Percentiles rank a stretch among this genome's conserved stretches.
Conservation (phyloP, 2,113 vertebrate species). For the Microcebus ravelobensis region DNA sequence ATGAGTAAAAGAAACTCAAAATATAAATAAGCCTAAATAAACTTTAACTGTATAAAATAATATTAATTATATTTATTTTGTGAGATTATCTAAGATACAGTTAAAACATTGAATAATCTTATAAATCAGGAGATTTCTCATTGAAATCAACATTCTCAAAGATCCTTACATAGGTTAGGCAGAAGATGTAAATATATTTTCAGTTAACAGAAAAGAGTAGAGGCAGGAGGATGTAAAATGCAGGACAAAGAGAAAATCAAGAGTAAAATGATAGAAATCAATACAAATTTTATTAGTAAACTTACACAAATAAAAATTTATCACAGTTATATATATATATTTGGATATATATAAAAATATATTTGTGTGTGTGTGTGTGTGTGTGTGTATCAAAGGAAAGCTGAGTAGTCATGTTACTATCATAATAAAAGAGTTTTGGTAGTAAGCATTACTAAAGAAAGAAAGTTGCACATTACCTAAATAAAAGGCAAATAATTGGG, state of each 20-base stretch:
- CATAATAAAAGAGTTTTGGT: neutral
- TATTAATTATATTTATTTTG: neutral
- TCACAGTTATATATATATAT: neutral
- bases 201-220: neutral
- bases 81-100: neutral
- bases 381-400: neutral
- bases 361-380: too few relatives aligned
- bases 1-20: neutral
- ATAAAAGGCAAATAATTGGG: neutral
- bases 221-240: neutral
- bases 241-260: neutral
- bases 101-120: neutral
- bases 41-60: neutral
- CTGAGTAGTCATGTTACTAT: neutral
- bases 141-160: neutral
- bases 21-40: neutral
- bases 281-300: neutral
- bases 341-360: too few relatives aligned
- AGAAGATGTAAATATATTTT: neutral
- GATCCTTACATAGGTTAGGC: neutral
- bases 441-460: neutral
- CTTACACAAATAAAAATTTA: neutral
- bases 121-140: neutral
- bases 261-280: conserved; percentile 1
- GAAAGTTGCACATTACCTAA: neutral